Base-by-base conservation (phyloP, 2,113 vertebrate genomes). In the Neogobius melanostomus region DNA sequence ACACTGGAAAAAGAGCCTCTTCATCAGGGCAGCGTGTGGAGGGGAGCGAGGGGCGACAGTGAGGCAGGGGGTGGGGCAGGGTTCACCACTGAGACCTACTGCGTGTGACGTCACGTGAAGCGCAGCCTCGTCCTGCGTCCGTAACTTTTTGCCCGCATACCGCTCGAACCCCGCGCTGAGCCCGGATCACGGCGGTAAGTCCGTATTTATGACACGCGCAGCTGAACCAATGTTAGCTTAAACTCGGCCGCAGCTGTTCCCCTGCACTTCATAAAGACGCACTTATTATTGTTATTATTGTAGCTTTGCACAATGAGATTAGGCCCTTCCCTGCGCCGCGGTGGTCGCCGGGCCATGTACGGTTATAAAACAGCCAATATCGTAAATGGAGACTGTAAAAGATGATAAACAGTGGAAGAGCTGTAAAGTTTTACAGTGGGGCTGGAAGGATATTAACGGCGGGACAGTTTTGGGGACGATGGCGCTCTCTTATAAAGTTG, bases 161-260 rank as follows among this genome's bases (percentile, higher is more conserved):
- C 54, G 6, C 43, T 66, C 52, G 59, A 9, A 6, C 71, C 71
- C 75, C 76, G 72, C 71, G 77, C 77, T 88, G 84, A 88, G 88
- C 82, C 81, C 76, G 82, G 87, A 90, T 88, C 84, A 57, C 80
- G 68, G 69, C 85, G 86, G 82, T 90, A 91, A 91, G 88, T 87
- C 88, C 87, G 85, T 84, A 90, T 91, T 91, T 90, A 91, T 91
- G 88, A 91, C 87, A 85, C 83, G 89, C 85, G 88, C 87, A 91
- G 89, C 89, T 91, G 89, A 91, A 90, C 88, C 89, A 91, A 90
- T 91, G 90, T 91, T 91, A 91, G 89, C 89, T 90, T 90, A 91
- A 85, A 88, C 88, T 81, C 78, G 86, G 88, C 88, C 87, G 76
- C 72, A 79, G 65, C 68, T 60, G 57, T 5, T 43, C 56, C 42